Evolutionary conservation across 1,140 invertebrate species (phyloP).

Genomic region (Eurosta solidaginis): DNA sequence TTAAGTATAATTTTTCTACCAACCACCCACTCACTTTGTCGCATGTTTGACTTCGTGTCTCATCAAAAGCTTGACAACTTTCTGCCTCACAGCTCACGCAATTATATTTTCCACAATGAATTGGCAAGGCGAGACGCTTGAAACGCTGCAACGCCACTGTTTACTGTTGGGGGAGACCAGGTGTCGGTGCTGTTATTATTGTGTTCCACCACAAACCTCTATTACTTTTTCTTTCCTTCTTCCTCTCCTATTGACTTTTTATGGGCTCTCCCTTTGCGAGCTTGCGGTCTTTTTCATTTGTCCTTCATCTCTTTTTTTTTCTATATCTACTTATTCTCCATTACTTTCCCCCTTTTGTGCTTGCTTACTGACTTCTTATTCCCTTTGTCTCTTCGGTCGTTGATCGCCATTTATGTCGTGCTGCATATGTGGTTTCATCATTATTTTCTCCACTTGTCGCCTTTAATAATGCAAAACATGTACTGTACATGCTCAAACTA

Average conservation of each 20-base stretch:
- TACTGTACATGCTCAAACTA: too few relatives aligned
- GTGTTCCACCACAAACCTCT: background rate
- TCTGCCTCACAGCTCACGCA: background rate
- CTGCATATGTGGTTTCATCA: background rate
- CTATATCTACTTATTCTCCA: background rate
- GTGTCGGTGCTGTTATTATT: background rate
- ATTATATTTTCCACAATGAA: background rate
- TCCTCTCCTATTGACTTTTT: background rate
- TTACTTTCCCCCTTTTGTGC: background rate
- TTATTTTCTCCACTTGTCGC: background rate
- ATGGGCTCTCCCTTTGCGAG: background rate
- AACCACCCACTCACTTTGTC: background rate
- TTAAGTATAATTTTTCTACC: background rate
- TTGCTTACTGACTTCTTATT: too few relatives aligned
- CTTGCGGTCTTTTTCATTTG: background rate
- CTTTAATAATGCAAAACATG: too few relatives aligned
- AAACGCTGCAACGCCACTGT: background rate
- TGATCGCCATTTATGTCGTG: background rate
- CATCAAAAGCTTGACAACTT: background rate
- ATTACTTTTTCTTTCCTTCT: background rate
- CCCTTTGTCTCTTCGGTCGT: too few relatives aligned
- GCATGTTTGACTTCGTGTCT: background rate
- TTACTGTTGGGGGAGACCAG: background rate
- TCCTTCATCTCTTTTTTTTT: background rate
- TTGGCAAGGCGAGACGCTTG: background rate